A percentile compares a stretch with the other conserved stretches of the same genome.
These are phyloP conservation scores for Drosophila aldrichi DNA, from an alignment of 2,888 invertebrate genomes.

Conservation along the genomic window DNA sequence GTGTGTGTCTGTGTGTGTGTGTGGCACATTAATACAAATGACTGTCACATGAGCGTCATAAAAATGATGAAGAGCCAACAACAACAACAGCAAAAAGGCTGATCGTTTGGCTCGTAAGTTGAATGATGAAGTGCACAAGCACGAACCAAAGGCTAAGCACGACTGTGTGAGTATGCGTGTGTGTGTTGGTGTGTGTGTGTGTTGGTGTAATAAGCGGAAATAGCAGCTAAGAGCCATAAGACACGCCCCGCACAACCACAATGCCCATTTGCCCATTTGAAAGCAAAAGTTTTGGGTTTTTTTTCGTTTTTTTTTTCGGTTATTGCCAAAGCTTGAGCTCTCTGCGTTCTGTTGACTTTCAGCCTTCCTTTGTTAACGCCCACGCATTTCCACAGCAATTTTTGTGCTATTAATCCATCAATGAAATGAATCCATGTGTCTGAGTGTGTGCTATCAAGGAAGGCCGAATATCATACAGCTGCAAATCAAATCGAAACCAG, in stretches of 20 bases:
- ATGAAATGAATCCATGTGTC: constrained; percentile 28
- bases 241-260: constrained; percentile 33
- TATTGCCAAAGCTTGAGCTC: constrained; percentile 1
- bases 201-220: constrained; percentile 64
- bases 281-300: constrained; percentile 27
- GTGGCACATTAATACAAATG: constrained; percentile 75
- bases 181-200: constrained; percentile 27
- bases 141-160: constrained; percentile 31
- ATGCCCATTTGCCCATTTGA: constrained; percentile 19
- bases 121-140: constrained; percentile 53
- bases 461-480: constrained; percentile 50
- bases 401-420: constrained; percentile 59
- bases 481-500: constrained; percentile 48
- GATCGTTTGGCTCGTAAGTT: constrained; percentile 53
- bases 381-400: constrained; percentile 53
- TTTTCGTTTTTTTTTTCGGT: background rate
- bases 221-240: constrained; percentile 43
- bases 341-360: constrained; percentile 20
- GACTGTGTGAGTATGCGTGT: background rate
- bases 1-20: constrained; percentile 40
- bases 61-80: constrained; percentile 71
- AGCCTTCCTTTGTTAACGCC: constrained; percentile 47
- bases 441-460: constrained; percentile 34
- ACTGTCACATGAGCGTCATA: constrained; percentile 79
- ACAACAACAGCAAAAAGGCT: constrained; percentile 44